Evolutionary conservation across 2,888 invertebrate species (phyloP).

Genomic region (Agriopis aurantiaria): DNA sequence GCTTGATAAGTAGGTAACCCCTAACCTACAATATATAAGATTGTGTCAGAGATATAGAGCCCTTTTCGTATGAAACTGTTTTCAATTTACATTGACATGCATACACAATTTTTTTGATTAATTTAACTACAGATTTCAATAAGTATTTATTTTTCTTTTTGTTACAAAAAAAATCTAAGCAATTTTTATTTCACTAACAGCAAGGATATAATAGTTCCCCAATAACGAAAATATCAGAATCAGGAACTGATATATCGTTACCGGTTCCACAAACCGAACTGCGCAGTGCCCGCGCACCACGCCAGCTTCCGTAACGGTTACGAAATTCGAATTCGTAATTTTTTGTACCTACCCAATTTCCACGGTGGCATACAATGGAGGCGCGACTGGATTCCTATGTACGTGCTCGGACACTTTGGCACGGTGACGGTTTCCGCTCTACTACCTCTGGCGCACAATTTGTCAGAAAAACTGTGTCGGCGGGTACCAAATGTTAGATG

Average conservation of each 20-base stretch:
- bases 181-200: not conserved
- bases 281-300: constrained; percentile 9
- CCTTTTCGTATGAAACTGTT: too few species aligned
- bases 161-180: not conserved
- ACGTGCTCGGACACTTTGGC: constrained; percentile 54
- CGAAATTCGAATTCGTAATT: constrained; percentile 58
- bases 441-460: constrained; percentile 42
- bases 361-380: constrained; percentile 63
- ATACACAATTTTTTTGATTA: too few species aligned
- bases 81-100: too few species aligned
- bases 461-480: constrained; percentile 19
- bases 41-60: too few species aligned
- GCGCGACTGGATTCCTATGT: constrained; percentile 43
- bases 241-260: constrained; percentile 26
- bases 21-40: too few species aligned
- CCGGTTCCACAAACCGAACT: constrained; percentile 23
- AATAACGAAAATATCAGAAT: constrained; percentile 8
- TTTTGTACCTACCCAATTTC: constrained; percentile 55
- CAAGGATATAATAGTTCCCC: not conserved
- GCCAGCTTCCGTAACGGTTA: constrained; percentile 63
- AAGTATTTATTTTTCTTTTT: not conserved
- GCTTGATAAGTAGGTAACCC: too few species aligned
- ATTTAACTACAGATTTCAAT: not conserved
- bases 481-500: constrained; percentile 14
- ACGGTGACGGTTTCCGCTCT: constrained; percentile 54